Base-by-base conservation (phyloP, 2,888 invertebrate species). In the Troglohyphantes excavatus region DNA sequence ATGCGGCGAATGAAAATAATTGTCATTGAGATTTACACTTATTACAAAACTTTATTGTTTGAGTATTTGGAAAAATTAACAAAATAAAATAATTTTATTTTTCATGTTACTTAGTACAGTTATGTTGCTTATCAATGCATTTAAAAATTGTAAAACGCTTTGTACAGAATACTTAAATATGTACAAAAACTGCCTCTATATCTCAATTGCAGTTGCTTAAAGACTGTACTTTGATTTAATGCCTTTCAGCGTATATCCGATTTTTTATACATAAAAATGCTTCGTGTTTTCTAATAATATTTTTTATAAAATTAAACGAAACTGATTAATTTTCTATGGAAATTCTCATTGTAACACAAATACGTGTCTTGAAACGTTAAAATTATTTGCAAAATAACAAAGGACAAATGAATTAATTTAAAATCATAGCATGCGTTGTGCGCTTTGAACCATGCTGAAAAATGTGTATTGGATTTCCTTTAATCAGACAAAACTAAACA, bases 141-240 rank as follows among this genome's bases (percentile, higher is more conserved):
- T 53, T 53, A 5, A 39, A 39, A 39, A 39, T 39, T 39, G 39
- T 11, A 39, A 39, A 39, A 39, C 53, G n/a, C 17, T 53, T n/a
- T 53, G 13, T 53, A 53, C 53, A 53, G 53, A n/a, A 53, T 53
- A 53, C n/a, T 53, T 53, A 53, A 53, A 13, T 53, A 53, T n/a
- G 53, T 53, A 53, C 53, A 53, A 13, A 53, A 53, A 53, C 53
- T n/a, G n/a, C 53, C 0, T 17, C 17, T 46, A 53, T 17, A 88
- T 88, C 82, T 89, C 88, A 89, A 89, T 82, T 68, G 88, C 88
- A 89, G 88, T 82, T 89, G 88, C 88, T 70, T 21, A 39, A 75
- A 81, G 29, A 68, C 82, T 89, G 76, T 89, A 89, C 88, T 89
- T 89, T 89, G 88, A 89, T 89, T 89, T 75, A 61, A 78, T 86